Percentiles rank a stretch among this genome's conserved stretches.
These are phyloP conservation scores for Neopipo cinnamomea DNA, from an alignment of 2,113 vertebrate genomes.

Conservation along the genomic window DNA sequence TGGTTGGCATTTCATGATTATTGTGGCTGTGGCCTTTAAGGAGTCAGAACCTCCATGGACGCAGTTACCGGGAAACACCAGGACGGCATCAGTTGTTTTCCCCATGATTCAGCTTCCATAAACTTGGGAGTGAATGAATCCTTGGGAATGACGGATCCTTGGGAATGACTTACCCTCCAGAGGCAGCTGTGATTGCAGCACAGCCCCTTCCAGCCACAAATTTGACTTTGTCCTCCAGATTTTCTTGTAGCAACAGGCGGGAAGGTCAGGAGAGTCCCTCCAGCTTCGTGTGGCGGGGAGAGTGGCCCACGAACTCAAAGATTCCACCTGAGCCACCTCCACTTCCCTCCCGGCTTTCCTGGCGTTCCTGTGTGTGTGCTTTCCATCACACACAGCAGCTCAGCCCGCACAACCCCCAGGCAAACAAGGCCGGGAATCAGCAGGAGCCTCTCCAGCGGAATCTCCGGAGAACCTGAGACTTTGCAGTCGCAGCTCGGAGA, in stretches of 20 bases:
- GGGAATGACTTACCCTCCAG: neutral
- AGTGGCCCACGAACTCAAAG: neutral
- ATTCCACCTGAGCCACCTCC: neutral
- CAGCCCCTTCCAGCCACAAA: neutral
- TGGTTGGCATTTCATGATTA: rapidly evolving
- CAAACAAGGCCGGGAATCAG: neutral
- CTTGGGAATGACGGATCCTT: neutral
- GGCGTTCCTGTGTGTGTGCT: neutral
- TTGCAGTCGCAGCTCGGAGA: neutral
- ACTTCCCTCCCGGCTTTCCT: neutral
- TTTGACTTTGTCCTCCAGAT: neutral
- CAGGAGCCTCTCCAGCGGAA: neutral
- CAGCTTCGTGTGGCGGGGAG: neutral
- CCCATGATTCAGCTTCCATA: neutral
- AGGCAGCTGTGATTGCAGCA: neutral
- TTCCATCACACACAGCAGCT: neutral
- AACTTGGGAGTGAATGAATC: neutral
- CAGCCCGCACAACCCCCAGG: neutral
- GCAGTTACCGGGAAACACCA: neutral
- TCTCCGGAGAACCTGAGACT: neutral
- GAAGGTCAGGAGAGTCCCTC: neutral
- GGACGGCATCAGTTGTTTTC: neutral
- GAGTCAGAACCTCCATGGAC: neutral
- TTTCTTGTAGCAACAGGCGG: neutral
- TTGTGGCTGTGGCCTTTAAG: neutral